Base-by-base conservation (phyloP, 2,888 invertebrate species). In the Epistrophella euchroma region DNA sequence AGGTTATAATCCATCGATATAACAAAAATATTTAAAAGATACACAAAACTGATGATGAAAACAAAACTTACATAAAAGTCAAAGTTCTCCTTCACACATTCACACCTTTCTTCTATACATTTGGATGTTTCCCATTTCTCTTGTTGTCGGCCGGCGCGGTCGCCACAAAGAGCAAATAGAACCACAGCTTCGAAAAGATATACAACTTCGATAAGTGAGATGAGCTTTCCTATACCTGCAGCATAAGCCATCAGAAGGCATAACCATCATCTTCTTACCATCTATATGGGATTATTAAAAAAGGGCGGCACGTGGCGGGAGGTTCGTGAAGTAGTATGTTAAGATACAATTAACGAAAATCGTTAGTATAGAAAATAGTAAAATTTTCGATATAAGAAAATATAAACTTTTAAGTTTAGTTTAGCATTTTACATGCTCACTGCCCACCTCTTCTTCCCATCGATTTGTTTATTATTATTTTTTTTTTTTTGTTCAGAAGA, bases 11-110 rank as follows among this genome's bases (percentile, higher is more conserved):
- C 70, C 32, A 10, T 60, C 62, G 62, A 68, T 76, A 37, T 37
- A 50, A 50, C 47, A 55, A 13, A 17, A 17, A 45, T 45, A 64
- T 28, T 22, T 25, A 35, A 35, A 56, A 62, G 62, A 43, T 70
- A 58, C 50, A 37, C 79, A 84, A 55, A 70, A 55, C 60, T 25
- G 52, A 28, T 45, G 64, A 58, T 45, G 47, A 71, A 47, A 40
- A 52, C 32, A 50, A 70, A 75, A 73, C 81, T 86, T 82, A 78
- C 86, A 74, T 82, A 78, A 82, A 71, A 70, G 64, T 19, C 52
- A 75, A 72, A 77, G 76, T 85, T 85, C 76, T 84, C 81, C 58
- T 85, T 86, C 70, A 82, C 85, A 85, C 76, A 81, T 77, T 82
- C 56, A 58, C 77, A 64, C 77, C 70, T 86, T 66, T 58, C 70